Conservation (phyloP, 2,797 vertebrate genomes). For the Cyprinella venusta region DNA sequence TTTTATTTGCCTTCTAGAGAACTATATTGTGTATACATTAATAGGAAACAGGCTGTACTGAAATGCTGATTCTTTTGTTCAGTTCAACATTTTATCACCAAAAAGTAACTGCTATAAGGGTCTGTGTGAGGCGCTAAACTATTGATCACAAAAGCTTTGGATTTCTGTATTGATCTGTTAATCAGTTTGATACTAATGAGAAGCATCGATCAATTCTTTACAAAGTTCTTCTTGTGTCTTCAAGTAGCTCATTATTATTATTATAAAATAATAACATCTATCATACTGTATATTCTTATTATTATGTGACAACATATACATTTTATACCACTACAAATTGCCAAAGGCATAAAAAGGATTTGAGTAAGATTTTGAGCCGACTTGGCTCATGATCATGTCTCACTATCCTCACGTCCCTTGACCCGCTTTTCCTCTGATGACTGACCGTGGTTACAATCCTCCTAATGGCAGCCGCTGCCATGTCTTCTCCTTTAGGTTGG, state of each 20-base stretch:
- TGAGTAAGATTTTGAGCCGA: not conserved
- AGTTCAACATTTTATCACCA: not conserved
- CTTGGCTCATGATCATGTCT: not conserved
- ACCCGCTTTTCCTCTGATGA: not conserved
- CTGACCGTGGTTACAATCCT: conserved; percentile 88
- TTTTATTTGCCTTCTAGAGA: not conserved
- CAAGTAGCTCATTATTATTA: not conserved
- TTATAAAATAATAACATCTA: too few species aligned
- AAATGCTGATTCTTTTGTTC: not conserved
- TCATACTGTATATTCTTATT: not conserved
- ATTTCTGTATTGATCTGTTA: not conserved
- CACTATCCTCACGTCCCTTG: not conserved
- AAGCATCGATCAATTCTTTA: not conserved
- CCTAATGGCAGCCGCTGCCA: conserved; percentile 88
- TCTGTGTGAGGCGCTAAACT: not conserved
- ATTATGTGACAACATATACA: not conserved
- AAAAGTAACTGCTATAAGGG: not conserved
- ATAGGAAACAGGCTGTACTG: not conserved
- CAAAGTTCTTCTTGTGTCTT: not conserved
- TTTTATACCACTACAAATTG: not conserved
- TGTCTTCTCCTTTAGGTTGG: conserved; percentile 92
- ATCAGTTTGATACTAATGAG: not conserved
- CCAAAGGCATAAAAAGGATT: not conserved
- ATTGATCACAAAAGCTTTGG: not conserved
- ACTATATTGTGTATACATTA: not conserved